Percentiles rank a stretch among this genome's conserved stretches.
Conservation (phyloP, 2,888 invertebrate genomes). For the Malthinus flaveolus region DNA sequence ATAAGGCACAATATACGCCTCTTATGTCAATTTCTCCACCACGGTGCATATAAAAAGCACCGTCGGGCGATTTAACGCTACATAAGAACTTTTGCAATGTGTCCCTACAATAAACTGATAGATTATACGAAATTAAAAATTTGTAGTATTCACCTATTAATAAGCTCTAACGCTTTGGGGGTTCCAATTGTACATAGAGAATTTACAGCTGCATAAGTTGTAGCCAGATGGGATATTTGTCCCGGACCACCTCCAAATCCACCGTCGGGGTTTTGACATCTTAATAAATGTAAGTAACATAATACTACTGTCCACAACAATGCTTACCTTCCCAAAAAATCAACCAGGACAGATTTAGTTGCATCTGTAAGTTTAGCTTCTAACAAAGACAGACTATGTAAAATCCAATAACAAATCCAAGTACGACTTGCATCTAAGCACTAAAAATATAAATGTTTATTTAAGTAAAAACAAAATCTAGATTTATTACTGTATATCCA, state of each 20-base stretch:
- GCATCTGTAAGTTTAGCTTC: constrained; percentile 64
- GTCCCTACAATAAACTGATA: constrained; percentile 54
- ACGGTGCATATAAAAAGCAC: constrained; percentile 89
- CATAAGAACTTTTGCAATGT: constrained; percentile 77
- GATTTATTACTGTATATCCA: constrained; percentile 57
- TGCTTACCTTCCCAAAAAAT: constrained; percentile 62
- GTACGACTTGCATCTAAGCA: constrained; percentile 92
- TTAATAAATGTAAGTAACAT: constrained; percentile 35
- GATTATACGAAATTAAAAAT: constrained; percentile 3
- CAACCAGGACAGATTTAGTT: constrained; percentile 58
- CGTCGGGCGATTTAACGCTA: constrained; percentile 77
- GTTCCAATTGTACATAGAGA: constrained; percentile 86
- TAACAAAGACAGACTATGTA: constrained; percentile 85
- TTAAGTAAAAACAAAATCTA: not conserved
- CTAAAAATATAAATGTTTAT: constrained; percentile 47
- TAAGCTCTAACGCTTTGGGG: constrained; percentile 78
- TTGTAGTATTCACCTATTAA: constrained; percentile 67
- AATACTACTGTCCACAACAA: too few relatives aligned
- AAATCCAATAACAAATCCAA: constrained; percentile 97
- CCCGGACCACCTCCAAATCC: constrained; percentile 95
- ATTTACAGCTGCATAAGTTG: constrained; percentile 97
- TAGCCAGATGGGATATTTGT: constrained; percentile 91
- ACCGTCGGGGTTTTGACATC: constrained; percentile 78
- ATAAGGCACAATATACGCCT: constrained; percentile 95
- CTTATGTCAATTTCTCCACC: constrained; percentile 94